A percentile compares a stretch with the other conserved stretches of the same genome.
Evolutionary conservation across 1,140 invertebrate genomes (phyloP).

Genomic region (Phocides pigmalion): DNA sequence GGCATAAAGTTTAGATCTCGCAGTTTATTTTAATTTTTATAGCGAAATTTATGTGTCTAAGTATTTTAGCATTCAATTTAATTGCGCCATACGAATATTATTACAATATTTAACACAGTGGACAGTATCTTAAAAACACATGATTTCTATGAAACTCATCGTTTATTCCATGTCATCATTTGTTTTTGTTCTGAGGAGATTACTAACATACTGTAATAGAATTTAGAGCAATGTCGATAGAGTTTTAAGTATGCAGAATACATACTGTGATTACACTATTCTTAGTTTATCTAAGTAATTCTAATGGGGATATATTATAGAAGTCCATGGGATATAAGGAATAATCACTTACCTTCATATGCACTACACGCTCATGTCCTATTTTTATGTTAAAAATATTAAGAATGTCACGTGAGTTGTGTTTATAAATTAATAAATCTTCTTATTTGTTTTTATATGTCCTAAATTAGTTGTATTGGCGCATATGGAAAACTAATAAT

Average conservation of each 20-base stretch:
- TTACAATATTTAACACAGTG: conserved; percentile 1
- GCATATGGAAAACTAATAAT: conserved; percentile 24
- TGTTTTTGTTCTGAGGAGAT: no score
- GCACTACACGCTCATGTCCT: no score
- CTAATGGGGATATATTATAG: no score
- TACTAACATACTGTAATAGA: no score
- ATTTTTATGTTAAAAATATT: no score
- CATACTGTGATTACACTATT: no score
- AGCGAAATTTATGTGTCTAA: conserved; percentile 26
- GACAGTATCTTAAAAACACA: not conserved
- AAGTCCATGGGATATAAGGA: no score
- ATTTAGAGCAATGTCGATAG: no score
- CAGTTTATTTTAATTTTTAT: conserved; percentile 32
- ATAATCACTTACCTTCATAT: no score
- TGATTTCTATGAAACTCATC: not conserved
- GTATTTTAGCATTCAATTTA: conserved; percentile 19
- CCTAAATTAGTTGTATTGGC: conserved; percentile 6
- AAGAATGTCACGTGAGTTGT: no score
- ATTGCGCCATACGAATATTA: conserved; percentile 8
- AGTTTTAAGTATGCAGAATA: no score
- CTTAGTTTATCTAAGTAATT: no score
- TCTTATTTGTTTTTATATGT: not conserved
- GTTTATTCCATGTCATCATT: not conserved
- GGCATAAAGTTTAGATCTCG: conserved; percentile 25
- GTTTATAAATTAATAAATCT: not conserved